Conservation (phyloP, 2,888 invertebrate genomes). For the Eretmocerus hayati region DNA sequence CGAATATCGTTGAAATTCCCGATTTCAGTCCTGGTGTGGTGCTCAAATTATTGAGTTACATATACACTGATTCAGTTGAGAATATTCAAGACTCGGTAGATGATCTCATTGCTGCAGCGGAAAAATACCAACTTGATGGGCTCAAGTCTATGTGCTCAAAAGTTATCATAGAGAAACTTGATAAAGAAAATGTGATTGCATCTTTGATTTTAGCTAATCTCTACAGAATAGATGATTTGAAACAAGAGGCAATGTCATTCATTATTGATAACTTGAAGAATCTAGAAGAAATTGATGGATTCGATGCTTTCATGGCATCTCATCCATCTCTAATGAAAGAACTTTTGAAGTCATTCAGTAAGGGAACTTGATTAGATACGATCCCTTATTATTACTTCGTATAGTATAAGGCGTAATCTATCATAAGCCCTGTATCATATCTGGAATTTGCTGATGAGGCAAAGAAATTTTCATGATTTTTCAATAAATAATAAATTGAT, state of each 20-base stretch:
- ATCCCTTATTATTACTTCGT: too few species aligned
- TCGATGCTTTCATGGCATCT: too few species aligned
- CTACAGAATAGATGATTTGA: slow-evolving; percentile 58
- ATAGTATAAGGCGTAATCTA: too few species aligned
- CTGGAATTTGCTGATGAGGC: too few species aligned
- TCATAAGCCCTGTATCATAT: too few species aligned
- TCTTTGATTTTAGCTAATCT: slow-evolving; percentile 94
- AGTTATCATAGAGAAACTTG: slow-evolving; percentile 87
- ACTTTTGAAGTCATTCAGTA: too few species aligned
- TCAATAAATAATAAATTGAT: too few species aligned
- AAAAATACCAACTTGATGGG: slow-evolving; percentile 96
- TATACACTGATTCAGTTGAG: slow-evolving; percentile 93
- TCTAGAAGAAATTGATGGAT: too few species aligned
- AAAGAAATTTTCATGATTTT: too few species aligned
- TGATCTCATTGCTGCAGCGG: slow-evolving; percentile 94
- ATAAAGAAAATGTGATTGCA: slow-evolving; percentile 94
- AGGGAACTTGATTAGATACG: too few species aligned
- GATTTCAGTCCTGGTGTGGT: slow-evolving; percentile 98
- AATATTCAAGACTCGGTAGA: slow-evolving; percentile 98
- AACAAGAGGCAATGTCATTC: slow-evolving; percentile 18
- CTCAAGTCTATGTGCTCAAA: slow-evolving; percentile 99
- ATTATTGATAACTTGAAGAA: background rate
- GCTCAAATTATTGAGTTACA: slow-evolving; percentile 94
- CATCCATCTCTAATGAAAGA: background rate
- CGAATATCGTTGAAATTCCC: slow-evolving; percentile 91